Conservation (phyloP, 1,140 invertebrate genomes). For the Hylaeus volcanicus region DNA sequence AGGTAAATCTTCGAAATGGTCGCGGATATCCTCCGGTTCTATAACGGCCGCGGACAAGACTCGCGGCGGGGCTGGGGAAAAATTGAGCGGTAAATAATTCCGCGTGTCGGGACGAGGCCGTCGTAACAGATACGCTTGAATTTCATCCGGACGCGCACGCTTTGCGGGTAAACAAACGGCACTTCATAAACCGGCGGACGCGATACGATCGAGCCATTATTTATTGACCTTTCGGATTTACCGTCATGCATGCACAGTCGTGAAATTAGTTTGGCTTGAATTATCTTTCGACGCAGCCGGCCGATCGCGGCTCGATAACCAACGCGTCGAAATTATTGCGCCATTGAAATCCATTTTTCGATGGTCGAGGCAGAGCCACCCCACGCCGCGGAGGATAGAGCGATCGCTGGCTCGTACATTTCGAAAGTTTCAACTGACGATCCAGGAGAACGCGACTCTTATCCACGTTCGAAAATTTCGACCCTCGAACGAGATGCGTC, state of each 20-base stretch:
- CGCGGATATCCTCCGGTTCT: not conserved
- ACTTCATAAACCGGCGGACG: conserved; percentile 61
- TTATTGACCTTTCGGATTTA: conserved; percentile 65
- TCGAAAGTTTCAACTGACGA: not conserved
- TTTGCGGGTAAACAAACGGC: conserved; percentile 64
- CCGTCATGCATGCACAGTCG: conserved; percentile 48
- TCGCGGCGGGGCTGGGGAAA: conserved; percentile 17
- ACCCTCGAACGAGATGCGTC: too few species aligned
- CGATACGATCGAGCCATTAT: conserved; percentile 63
- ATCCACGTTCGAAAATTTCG: too few species aligned
- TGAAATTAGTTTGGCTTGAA: conserved; percentile 65
- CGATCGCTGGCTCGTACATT: not conserved
- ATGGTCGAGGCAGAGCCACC: not conserved
- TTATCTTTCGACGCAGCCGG: conserved; percentile 59
- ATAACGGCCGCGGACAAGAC: conserved; percentile 4
- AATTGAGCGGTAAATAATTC: conserved; percentile 63
- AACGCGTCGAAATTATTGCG: conserved; percentile 59
- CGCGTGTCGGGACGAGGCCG: not conserved
- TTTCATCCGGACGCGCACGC: conserved; percentile 51
- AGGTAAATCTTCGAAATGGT: conserved; percentile 38
- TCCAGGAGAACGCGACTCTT: too few species aligned
- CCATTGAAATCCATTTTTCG: conserved; percentile 63
- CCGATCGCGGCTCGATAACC: conserved; percentile 35
- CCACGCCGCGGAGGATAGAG: not conserved
- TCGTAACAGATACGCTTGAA: conserved; percentile 55